Conservation (phyloP, 2,888 invertebrate species). For the Cephalotes varians region DNA sequence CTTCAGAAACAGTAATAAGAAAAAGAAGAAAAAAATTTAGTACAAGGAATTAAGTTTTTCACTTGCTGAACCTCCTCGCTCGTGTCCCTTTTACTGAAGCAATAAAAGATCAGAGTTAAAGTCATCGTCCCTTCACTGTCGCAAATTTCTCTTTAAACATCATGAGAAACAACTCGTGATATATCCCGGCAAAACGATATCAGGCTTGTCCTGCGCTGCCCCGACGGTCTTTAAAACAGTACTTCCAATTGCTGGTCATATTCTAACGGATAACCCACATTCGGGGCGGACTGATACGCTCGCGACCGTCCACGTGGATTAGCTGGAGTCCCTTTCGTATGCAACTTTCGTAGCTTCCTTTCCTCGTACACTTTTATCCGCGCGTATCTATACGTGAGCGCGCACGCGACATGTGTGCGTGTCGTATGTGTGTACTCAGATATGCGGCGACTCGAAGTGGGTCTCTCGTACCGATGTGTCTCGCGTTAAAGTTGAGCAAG, state of each 20-base stretch:
- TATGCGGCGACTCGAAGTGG: conserved; percentile 62
- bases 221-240: conserved; percentile 58
- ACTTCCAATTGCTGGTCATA: conserved; percentile 75
- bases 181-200: neutral
- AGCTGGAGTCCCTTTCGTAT: conserved; percentile 79
- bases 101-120: neutral
- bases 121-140: neutral
- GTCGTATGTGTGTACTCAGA: conserved; percentile 36
- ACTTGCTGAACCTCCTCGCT: neutral
- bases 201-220: conserved; percentile 12
- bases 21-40: neutral
- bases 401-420: neutral
- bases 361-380: conserved; percentile 70
- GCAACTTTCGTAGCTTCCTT: conserved; percentile 82
- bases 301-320: conserved; percentile 73
- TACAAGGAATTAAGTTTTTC: no score
- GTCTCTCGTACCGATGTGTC: conserved; percentile 64
- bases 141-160: neutral
- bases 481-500: conserved; percentile 53
- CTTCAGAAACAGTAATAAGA: no score
- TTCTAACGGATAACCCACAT: conserved; percentile 84
- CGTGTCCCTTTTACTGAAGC: neutral
- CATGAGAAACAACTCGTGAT: neutral
- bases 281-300: conserved; percentile 76
- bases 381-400: conserved; percentile 57